phyloP scores from a whole-genome alignment of 2,113 vertebrate species.

The Alligator sinensis region DNA sequence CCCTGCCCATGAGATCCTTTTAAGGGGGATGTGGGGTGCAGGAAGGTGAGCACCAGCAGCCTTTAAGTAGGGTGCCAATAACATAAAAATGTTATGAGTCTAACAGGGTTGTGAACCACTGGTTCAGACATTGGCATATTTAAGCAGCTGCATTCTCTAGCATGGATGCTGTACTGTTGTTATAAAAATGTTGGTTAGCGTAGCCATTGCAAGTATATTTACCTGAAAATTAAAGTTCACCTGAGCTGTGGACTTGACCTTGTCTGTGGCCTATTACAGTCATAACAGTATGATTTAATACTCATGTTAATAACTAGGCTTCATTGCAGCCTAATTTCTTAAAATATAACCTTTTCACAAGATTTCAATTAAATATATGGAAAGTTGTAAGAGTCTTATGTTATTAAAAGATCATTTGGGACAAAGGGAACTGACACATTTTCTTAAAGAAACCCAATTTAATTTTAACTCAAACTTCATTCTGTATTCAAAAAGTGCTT shows the following conservation, averaged over 20 bases:
- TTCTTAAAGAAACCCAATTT: conserved; percentile 34
- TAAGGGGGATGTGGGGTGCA: too few relatives aligned
- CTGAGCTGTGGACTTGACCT: conserved; percentile 46
- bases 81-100: not conserved
- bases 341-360: conserved; percentile 60
- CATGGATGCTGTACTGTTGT: not conserved
- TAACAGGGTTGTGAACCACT: not conserved
- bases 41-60: too few relatives aligned
- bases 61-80: too few relatives aligned
- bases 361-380: conserved; percentile 63
- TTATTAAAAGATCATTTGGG: conserved; percentile 64
- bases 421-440: conserved; percentile 44
- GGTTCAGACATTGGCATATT: not conserved
- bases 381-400: conserved; percentile 35
- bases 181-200: not conserved
- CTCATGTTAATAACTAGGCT: conserved; percentile 56
- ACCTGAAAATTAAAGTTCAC: conserved; percentile 3
- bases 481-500: not conserved
- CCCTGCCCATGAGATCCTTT: too few relatives aligned
- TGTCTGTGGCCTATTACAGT: conserved; percentile 57
- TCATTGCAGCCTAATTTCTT: conserved; percentile 73
- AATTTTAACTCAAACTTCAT: not conserved
- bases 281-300: conserved; percentile 60
- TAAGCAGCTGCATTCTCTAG: not conserved
- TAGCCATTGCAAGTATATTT: not conserved